phyloP scores from a whole-genome alignment of 2,113 vertebrate genomes.

The Gobio gobio region DNA sequence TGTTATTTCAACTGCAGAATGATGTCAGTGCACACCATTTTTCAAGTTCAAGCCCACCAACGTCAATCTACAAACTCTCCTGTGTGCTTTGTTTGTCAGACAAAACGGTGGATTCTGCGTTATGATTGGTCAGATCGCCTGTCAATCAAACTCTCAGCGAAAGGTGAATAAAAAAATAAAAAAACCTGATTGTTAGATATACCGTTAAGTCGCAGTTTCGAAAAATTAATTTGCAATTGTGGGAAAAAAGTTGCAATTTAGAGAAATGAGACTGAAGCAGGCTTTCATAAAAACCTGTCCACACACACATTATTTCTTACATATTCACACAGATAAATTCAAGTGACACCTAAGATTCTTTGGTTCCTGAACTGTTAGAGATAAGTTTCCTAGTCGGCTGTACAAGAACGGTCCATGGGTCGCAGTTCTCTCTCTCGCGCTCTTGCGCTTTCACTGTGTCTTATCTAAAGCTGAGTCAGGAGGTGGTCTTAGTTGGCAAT shows the following conservation, averaged over 20 bases:
- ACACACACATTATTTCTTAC: neutral
- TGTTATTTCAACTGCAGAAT: too few species aligned
- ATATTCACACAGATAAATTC: neutral
- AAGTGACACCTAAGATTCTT: neutral
- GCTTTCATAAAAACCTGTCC: neutral
- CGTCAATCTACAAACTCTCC: too few species aligned
- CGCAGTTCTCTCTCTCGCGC: neutral
- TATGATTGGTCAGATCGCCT: too few species aligned
- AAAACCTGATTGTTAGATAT: neutral
- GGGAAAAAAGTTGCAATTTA: neutral
- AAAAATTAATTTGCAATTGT: neutral
- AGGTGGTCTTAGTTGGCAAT: conserved; percentile 34
- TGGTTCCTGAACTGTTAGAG: conserved; percentile 11
- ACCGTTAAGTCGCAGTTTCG: neutral
- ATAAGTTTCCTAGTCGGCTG: conserved; percentile 12
- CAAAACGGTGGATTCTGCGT: too few species aligned
- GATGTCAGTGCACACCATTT: too few species aligned
- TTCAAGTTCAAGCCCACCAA: too few species aligned
- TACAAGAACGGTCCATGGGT: neutral
- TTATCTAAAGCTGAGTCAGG: conserved; percentile 39
- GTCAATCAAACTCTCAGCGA: too few species aligned
- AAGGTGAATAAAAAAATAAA: neutral
- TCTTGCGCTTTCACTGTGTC: conserved; percentile 4
- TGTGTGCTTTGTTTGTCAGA: too few species aligned
- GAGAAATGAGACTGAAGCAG: too few species aligned